Evolutionary conservation across 2,113 vertebrate genomes (phyloP).

Genomic region (Lampris megalopsis): DNA sequence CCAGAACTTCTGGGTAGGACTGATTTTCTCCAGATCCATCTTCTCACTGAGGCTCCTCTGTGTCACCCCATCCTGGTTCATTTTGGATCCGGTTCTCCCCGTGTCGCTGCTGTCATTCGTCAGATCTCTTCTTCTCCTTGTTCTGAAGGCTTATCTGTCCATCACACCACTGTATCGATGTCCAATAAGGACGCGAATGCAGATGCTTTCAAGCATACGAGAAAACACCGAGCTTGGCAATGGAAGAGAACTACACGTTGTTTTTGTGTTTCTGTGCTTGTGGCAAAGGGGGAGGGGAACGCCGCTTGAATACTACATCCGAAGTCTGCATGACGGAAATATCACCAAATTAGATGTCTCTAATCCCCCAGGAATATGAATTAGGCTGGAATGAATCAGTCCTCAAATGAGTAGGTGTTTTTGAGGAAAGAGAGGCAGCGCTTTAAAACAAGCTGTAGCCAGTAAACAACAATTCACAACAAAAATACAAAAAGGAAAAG

Average conservation of each 20-base stretch:
- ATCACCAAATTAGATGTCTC: slow-evolving; percentile 79
- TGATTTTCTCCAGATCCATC: slow-evolving; percentile 48
- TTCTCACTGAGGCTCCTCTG: slow-evolving; percentile 12
- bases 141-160: slow-evolving; percentile 47
- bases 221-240: slow-evolving; percentile 49
- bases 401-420: slow-evolving; percentile 82
- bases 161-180: slow-evolving; percentile 37
- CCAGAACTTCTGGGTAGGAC: slow-evolving; percentile 46
- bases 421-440: slow-evolving; percentile 79
- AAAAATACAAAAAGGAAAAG: slow-evolving; percentile 74
- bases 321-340: slow-evolving; percentile 77
- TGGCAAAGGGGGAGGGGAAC: slow-evolving; percentile 69
- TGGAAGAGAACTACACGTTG: slow-evolving; percentile 39
- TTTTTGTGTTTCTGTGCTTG: slow-evolving; percentile 54
- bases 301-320: slow-evolving; percentile 74
- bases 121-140: slow-evolving; percentile 15
- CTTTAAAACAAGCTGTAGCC: slow-evolving; percentile 66
- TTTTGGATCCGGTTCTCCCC: slow-evolving; percentile 46
- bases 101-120: background rate
- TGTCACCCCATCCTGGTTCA: slow-evolving; percentile 25
- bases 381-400: slow-evolving; percentile 80
- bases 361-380: slow-evolving; percentile 80
- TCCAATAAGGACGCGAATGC: slow-evolving; percentile 36
- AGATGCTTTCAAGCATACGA: slow-evolving; percentile 36
- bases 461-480: slow-evolving; percentile 81